Base-by-base conservation (phyloP, 2,888 invertebrate genomes). In the Didymodactylos carnosus region DNA sequence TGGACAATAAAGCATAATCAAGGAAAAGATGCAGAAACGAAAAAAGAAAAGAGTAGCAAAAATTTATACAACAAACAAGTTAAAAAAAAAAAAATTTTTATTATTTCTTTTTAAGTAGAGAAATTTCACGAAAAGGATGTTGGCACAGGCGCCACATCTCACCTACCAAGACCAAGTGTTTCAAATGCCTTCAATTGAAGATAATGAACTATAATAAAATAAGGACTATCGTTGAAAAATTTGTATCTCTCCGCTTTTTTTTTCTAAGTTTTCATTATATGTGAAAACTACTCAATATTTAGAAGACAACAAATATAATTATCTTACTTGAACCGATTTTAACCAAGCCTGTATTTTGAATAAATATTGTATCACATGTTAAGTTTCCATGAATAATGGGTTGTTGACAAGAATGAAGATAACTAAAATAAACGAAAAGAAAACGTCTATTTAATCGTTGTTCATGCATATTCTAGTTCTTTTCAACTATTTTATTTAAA, bases 291-390 rank as follows among this genome's bases (percentile, higher is more conserved):
- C n/a, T n/a, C n/a, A n/a, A n/a, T n/a, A n/a, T n/a, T n/a, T n/a
- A n/a, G n/a, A n/a, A n/a, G n/a, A n/a, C n/a, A n/a, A n/a, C n/a
- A n/a, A n/a, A n/a, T n/a, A n/a, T n/a, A n/a, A n/a, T n/a, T n/a
- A 62, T 35, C 62, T 62, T 62, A 62, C 62, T 35, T 10, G 95
- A 95, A 85, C 98, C 97, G 85, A 98, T 99, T 88, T 98, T 98
- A 85, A 99, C 94, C 85, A 98, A 91, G 81, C 98, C 98, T 88
- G 98, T 98, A 88, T 98, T 97, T 87, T 98, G 98, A 86, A 98
- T 97, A 88, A 98, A 99, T 87, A 98, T 95, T 84, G 97, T 97
- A 88, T 98, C 97, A 88, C 95, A 97, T 84, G 95, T 94, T 84
- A 99, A 88, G 88, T 98, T 98, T 86, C 86, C 87, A 79, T 98